Evolutionary conservation across 35 echinoderm and acorn worm species (phyloP).

Genomic region (Chiridota heheva): DNA sequence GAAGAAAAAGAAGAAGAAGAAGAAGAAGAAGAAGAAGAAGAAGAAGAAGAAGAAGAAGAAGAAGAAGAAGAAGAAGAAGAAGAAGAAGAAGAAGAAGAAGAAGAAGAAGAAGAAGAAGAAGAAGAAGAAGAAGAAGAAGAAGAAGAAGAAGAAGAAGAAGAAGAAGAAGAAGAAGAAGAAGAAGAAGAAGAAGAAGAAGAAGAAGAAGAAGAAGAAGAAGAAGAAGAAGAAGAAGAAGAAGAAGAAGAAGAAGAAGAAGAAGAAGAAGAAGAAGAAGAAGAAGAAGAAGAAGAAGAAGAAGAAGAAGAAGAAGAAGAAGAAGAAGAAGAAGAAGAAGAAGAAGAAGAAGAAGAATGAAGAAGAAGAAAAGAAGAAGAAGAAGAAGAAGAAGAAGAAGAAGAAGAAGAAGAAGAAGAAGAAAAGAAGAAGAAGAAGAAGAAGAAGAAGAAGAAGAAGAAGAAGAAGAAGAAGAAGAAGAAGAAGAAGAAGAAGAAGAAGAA

Average conservation of each 20-base stretch:
- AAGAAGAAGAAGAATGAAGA: too few species aligned
- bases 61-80: not conserved
- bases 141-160: not conserved
- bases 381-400: not conserved
- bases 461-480: not conserved
- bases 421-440: not conserved
- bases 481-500: not conserved
- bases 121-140: not conserved
- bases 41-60: not conserved
- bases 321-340: too few species aligned
- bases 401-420: not conserved
- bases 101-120: slow-evolving; percentile 10
- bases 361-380: not conserved
- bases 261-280: slow-evolving; percentile 9
- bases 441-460: not conserved
- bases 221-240: not conserved
- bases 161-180: slow-evolving; percentile 10
- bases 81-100: slow-evolving; percentile 1
- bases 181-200: slow-evolving; percentile 10
- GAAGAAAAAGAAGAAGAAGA: not conserved
- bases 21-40: not conserved
- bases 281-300: slow-evolving; percentile 8
- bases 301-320: slow-evolving; percentile 8
- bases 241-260: not conserved
- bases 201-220: not conserved